Conservation (phyloP, 2,113 vertebrate genomes). For the Sphaerodactylus townsendi region DNA sequence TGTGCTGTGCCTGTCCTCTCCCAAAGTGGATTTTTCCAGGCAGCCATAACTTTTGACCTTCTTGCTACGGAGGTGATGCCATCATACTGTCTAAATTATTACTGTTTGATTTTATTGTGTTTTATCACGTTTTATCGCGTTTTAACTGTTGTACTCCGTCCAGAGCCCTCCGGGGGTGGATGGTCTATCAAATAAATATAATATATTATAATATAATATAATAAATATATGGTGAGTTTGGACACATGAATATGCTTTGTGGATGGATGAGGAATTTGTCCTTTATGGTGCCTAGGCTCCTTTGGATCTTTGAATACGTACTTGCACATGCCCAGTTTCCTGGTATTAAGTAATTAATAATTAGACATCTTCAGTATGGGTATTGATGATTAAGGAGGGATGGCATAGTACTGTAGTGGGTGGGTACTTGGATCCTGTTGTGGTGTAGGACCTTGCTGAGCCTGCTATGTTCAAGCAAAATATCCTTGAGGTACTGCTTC, state of each 20-base stretch:
- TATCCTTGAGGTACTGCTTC: neutral
- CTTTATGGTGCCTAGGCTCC: neutral
- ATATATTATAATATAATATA: too few relatives aligned
- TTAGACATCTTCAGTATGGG: neutral
- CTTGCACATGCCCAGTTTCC: neutral
- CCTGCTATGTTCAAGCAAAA: neutral
- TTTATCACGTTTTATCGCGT: too few relatives aligned
- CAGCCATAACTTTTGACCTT: too few relatives aligned
- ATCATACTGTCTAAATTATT: too few relatives aligned
- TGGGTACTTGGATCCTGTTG: neutral
- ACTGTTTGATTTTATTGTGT: too few relatives aligned
- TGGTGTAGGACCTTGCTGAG: neutral
- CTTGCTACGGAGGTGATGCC: too few relatives aligned
- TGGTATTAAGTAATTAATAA: neutral
- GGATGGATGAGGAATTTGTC: neutral
- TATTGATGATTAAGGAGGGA: neutral
- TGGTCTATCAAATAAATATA: too few relatives aligned
- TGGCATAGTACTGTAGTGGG: neutral
- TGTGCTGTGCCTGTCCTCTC: too few relatives aligned
- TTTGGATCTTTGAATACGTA: neutral
- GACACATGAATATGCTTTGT: neutral
- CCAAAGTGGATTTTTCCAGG: too few relatives aligned
- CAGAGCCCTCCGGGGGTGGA: too few relatives aligned
- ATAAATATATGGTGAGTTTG: neutral
- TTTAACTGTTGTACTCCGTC: too few relatives aligned